phyloP scores from a whole-genome alignment of 1,140 invertebrate genomes.

The Glossosoma conforme region DNA sequence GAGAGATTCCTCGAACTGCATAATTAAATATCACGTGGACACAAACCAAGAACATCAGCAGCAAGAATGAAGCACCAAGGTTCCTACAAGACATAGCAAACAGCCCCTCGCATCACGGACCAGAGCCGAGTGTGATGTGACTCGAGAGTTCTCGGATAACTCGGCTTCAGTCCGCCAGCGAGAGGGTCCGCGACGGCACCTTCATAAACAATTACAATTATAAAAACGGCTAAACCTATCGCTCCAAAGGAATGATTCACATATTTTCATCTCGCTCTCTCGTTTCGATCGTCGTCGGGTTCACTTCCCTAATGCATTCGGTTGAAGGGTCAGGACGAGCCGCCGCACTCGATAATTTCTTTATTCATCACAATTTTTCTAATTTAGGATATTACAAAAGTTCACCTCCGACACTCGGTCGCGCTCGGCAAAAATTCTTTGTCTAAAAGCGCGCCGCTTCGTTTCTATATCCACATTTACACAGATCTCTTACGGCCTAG shows the following conservation, averaged over 20 bases:
- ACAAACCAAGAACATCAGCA: conserved; percentile 22
- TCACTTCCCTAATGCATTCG: conserved; percentile 28
- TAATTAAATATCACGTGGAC: not conserved
- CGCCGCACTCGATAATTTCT: conserved; percentile 20
- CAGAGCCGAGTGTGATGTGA: no score
- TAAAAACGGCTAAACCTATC: conserved; percentile 18
- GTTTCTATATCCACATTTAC: conserved; percentile 22
- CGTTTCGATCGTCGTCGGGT: conserved; percentile 10
- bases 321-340: conserved; percentile 28
- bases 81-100: conserved; percentile 15
- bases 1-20: no score
- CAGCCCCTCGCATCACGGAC: no score
- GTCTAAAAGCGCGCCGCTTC: conserved; percentile 23
- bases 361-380: conserved; percentile 31
- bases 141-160: no score
- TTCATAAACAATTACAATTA: conserved; percentile 19
- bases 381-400: conserved; percentile 30
- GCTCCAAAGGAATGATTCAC: conserved; percentile 29
- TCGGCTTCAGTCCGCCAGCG: no score
- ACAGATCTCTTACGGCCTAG: conserved; percentile 24
- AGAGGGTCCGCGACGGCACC: no score
- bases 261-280: conserved; percentile 20
- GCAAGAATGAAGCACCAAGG: conserved; percentile 26
- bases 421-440: conserved; percentile 20
- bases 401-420: conserved; percentile 24